Evolutionary conservation across 2,797 vertebrate genomes (phyloP).

Genomic region (Adelosebastes latens): DNA sequence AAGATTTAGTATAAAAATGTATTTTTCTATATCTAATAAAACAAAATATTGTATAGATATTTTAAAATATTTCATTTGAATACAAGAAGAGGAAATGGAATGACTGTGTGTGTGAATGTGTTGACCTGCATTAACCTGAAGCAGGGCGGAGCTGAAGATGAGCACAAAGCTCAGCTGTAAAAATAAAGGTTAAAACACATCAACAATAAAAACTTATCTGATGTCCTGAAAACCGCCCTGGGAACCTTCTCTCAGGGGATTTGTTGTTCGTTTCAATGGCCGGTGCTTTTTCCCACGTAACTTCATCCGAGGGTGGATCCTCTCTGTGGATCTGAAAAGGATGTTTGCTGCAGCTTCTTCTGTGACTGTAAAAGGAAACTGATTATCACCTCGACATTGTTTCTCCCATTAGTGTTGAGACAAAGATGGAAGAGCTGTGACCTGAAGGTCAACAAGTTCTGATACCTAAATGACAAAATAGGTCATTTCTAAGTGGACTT

Average conservation of each 20-base stretch:
- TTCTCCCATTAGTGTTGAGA: neutral
- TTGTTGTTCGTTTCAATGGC: slow-evolving; percentile 42
- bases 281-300: slow-evolving; percentile 61
- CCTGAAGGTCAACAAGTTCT: neutral
- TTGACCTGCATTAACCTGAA: neutral
- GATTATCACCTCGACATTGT: neutral
- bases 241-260: slow-evolving; percentile 33
- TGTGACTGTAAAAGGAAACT: slow-evolving; percentile 2
- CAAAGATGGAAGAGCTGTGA: neutral
- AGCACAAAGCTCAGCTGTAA: slow-evolving; percentile 14
- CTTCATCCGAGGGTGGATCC: slow-evolving; percentile 66
- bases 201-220: slow-evolving; percentile 57
- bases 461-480: neutral
- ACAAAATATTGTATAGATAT: neutral
- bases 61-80: neutral
- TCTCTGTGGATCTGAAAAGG: slow-evolving; percentile 13
- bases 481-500: neutral
- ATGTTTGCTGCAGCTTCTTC: slow-evolving; percentile 13
- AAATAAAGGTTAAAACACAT: slow-evolving; percentile 37
- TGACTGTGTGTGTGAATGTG: neutral
- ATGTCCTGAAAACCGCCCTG: slow-evolving; percentile 45
- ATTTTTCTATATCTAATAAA: neutral
- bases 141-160: slow-evolving; percentile 4
- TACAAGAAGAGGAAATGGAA: neutral
- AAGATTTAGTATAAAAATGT: neutral